phyloP scores from a whole-genome alignment of 2,888 invertebrate species.

The Caenorhabditis imperialis region DNA sequence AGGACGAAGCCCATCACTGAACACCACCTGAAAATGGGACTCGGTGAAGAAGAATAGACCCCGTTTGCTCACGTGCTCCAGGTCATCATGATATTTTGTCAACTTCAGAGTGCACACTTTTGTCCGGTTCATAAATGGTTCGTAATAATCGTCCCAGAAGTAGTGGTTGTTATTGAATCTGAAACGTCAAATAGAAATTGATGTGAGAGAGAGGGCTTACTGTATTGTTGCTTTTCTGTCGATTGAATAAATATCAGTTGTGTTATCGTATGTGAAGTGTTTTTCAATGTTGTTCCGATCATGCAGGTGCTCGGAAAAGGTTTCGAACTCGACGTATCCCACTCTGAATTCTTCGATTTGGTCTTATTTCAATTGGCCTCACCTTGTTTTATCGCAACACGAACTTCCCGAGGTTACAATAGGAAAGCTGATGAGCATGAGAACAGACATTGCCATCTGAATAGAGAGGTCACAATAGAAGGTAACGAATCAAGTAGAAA shows the following conservation, averaged over 20 bases:
- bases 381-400: slow-evolving; percentile 13
- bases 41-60: background rate
- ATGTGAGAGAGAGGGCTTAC: too few relatives aligned
- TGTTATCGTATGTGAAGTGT: slow-evolving; percentile 7
- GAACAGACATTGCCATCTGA: slow-evolving; percentile 3
- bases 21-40: slow-evolving; percentile 1
- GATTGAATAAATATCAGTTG: slow-evolving; percentile 4
- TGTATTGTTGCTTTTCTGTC: background rate
- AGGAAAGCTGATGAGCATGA: background rate
- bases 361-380: background rate
- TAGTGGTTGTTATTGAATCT: slow-evolving; percentile 24
- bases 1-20: slow-evolving; percentile 19
- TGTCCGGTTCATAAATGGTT: slow-evolving; percentile 14
- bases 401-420: background rate
- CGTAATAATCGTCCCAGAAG: slow-evolving; percentile 20
- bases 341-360: background rate
- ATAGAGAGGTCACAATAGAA: background rate
- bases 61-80: slow-evolving; percentile 12
- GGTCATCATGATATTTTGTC: slow-evolving; percentile 1
- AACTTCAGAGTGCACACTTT: slow-evolving; percentile 24
- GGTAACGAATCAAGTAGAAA: background rate
- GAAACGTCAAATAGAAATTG: background rate
- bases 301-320: background rate
- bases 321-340: slow-evolving; percentile 11
- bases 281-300: slow-evolving; percentile 3